These are phyloP conservation scores for Therioaphis trifolii DNA, from an alignment of 2,888 invertebrate species.

Conservation along the genomic window DNA sequence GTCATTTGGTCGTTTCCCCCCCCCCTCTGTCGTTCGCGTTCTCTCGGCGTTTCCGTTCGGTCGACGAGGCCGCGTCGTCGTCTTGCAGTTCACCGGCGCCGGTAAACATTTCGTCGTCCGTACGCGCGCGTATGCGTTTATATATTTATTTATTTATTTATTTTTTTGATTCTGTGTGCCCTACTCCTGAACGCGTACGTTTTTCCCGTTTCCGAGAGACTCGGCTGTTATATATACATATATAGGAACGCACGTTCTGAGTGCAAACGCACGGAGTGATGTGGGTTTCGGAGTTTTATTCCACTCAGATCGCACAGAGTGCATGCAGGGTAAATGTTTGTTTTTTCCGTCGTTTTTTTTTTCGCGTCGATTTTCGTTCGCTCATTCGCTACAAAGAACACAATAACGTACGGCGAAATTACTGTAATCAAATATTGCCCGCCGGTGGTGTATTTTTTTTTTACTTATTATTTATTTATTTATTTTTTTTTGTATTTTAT, in stretches of 20 bases:
- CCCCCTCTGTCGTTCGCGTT: not conserved
- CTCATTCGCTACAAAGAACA: conserved; percentile 10
- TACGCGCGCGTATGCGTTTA: not conserved
- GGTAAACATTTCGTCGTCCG: conserved; percentile 10
- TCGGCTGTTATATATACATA: not conserved
- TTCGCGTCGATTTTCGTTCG: not conserved
- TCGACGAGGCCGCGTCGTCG: not conserved
- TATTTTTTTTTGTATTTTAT: conserved; percentile 9
- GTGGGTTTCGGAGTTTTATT: conserved; percentile 3
- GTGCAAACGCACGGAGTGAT: not conserved
- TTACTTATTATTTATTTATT: not conserved
- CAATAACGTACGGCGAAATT: conserved; percentile 14
- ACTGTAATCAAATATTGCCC: conserved; percentile 48
- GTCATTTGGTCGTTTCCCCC: conserved; percentile 34
- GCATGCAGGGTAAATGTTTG: conserved; percentile 36
- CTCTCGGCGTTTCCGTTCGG: not conserved
- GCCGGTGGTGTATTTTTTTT: not conserved
- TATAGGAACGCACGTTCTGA: not conserved
- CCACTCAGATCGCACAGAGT: not conserved
- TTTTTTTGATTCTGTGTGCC: not conserved
- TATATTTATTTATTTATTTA: not conserved
- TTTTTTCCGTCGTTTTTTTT: conserved; percentile 27
- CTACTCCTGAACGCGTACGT: not conserved
- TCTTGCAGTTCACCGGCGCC: conserved; percentile 44
- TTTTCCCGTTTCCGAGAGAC: conserved; percentile 47